phyloP scores from a whole-genome alignment of 2,888 invertebrate species.

The Rhynchonema sp. region DNA sequence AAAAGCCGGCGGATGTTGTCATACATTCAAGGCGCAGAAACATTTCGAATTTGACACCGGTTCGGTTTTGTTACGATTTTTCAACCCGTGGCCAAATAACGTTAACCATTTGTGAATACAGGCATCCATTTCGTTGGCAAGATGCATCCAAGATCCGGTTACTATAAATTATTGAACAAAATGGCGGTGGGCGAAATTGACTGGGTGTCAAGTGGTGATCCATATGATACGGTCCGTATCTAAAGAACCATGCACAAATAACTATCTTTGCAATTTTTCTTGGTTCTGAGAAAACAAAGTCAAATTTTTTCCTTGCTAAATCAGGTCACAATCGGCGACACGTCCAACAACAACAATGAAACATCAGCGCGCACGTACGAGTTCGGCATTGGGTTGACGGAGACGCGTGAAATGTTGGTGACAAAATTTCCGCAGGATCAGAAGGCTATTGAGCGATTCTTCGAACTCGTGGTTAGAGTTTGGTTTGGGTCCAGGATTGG shows the following conservation, averaged over 20 bases:
- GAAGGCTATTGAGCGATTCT: background rate
- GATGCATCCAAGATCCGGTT: conserved; percentile 21
- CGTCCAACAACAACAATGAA: background rate
- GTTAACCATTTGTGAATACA: conserved; percentile 8
- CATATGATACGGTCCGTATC: conserved; percentile 15
- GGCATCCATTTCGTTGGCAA: conserved; percentile 32
- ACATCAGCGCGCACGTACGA: background rate
- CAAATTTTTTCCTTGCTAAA: background rate
- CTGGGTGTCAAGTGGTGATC: conserved; percentile 26
- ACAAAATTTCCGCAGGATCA: background rate
- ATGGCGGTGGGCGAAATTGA: conserved; percentile 30
- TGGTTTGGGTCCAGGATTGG: background rate
- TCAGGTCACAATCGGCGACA: background rate
- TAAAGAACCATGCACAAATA: background rate
- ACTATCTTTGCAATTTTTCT: background rate
- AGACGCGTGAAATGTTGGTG: background rate
- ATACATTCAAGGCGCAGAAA: conserved; percentile 30
- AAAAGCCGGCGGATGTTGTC: conserved; percentile 31
- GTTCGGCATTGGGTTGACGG: background rate
- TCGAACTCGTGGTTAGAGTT: background rate
- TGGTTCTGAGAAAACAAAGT: background rate
- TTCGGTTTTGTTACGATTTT: conserved; percentile 5
- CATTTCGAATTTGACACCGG: conserved; percentile 33
- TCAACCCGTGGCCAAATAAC: background rate
- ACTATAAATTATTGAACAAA: conserved; percentile 25